Base-by-base conservation (phyloP, 2,888 invertebrate species). In the Apocheima hispidaria region DNA sequence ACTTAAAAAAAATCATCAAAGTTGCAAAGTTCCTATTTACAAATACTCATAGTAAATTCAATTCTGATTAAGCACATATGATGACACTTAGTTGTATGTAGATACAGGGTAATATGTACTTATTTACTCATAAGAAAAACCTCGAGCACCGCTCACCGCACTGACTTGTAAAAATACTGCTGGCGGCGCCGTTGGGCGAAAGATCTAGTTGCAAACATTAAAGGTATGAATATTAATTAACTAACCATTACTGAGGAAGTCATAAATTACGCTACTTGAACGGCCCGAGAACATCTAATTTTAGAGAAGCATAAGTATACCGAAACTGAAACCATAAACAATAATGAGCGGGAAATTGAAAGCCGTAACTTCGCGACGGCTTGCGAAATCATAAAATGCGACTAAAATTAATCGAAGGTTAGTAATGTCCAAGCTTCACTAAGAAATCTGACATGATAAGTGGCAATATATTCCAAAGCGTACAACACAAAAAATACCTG, bases 201-300 rank as follows among this genome's bases (percentile, higher is more conserved):
- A 35, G 30, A n/a, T 44, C 16, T 57, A 21, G 46, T 46, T 59
- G 44, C 33, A 35, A 30, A 36, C 44, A 46, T 56, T n/a, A 51
- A 69, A 68, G 62, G 61, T 69, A 73, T 60, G 68, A 65, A 73
- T 70, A 74, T 77, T 77, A 78, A 81, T 82, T 78, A 75, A 68
- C 67, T 63, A 74, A 69, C 57, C 62, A 66, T 69, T 68, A 67
- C 65, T 54, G 51, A 72, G 79, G 79, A 81, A 79, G 77, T 73
- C 67, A 74, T 82, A 81, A 81, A 81, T 68, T 67, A 68, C 46
- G 70, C 51, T 71, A 63, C 68, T 73, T 66, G 68, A 75, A 71
- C 77, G 61, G 70, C 60, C 64, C 64, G 70, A 57, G 69, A 64
- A 64, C 59, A 59, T 71, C 73, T 78, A 78, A 80, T 71, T 77